Evolutionary conservation across 2,888 invertebrate genomes (phyloP), one percentile per base, ranked within the genome.

Genomic region (Alloplasta piceator): DNA sequence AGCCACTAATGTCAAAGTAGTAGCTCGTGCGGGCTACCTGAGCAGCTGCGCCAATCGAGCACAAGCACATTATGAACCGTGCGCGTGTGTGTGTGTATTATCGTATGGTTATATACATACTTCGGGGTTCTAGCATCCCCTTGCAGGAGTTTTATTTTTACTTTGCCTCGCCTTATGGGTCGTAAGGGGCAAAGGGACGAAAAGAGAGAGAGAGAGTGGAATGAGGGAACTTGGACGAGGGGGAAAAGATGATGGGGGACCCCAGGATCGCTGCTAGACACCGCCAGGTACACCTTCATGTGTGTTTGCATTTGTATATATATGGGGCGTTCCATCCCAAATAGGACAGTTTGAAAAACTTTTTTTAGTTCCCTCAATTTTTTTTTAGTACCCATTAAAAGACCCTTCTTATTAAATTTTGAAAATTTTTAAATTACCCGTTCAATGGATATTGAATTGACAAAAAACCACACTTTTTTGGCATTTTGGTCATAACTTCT

Each of bases 11-110:
- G 87, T 90, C 87, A 86, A 87, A 89, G 89, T 89, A 89, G 91
- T 89, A 90, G 91, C 90, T 89, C 91, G 90, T 89, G 90, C 88
- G 75, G 72, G 81, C 82, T 85, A 90, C 91, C 91, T 91, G 89
- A 89, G 89, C 91, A 91, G 91, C 91, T 91, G 91, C 88, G 36
- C 61, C 78, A 46, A 78, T 75, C 71, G 60, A 67, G 26, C 61
- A 60, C 66, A 26, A 26, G 26, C 26, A 52, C 61, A 80, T 55
- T 43, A 56, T 68, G 56, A 41, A 48, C 26, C 26, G 26, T 26
- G 26, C 3, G 1, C 52, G 16, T 48, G 63, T 73, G 26, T 64
- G 66, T 64, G 46, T 16, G 50, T 56, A 16, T 50, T 26, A 67
- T 67, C 66, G 48, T 56, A 58, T 50, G 60, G 61, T 52, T 43